Percentiles rank a stretch among this genome's conserved stretches.
Evolutionary conservation across 2,113 vertebrate species (phyloP).

Genomic region (Pholis gunnellus): DNA sequence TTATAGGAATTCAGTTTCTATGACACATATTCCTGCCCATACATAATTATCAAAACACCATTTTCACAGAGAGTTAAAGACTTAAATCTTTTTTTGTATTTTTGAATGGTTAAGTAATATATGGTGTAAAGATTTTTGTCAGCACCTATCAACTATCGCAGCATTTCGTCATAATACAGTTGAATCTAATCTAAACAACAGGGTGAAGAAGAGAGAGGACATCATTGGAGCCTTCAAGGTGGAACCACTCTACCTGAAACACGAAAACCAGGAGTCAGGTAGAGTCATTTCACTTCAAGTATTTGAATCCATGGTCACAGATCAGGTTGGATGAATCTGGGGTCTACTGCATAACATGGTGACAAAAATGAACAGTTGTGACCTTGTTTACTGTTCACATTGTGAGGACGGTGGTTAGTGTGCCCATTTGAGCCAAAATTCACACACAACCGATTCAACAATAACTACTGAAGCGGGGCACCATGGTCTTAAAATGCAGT

Average conservation of each 20-base stretch:
- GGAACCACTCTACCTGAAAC: constrained; percentile 94
- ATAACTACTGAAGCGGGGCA: neutral
- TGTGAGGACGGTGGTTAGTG: neutral
- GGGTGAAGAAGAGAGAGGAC: constrained; percentile 93
- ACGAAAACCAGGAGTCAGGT: constrained; percentile 96
- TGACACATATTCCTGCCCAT: neutral
- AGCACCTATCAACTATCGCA: constrained; percentile 11
- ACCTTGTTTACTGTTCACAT: neutral
- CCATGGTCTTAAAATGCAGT: neutral
- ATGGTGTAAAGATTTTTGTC: neutral
- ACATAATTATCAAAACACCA: neutral
- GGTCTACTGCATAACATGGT: neutral
- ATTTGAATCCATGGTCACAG: neutral
- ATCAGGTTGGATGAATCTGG: neutral
- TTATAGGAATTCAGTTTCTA: neutral
- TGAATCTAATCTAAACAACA: constrained; percentile 58
- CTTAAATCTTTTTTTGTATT: neutral
- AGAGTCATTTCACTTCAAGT: constrained; percentile 11
- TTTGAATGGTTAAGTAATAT: neutral
- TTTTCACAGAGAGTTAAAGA: neutral
- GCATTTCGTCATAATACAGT: neutral
- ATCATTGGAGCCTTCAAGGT: constrained; percentile 93
- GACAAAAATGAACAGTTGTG: neutral
- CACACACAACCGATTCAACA: neutral
- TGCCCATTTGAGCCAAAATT: neutral